Conservation (phyloP, 92 coral and sea anemone genomes). For the Bergia sp. region DNA sequence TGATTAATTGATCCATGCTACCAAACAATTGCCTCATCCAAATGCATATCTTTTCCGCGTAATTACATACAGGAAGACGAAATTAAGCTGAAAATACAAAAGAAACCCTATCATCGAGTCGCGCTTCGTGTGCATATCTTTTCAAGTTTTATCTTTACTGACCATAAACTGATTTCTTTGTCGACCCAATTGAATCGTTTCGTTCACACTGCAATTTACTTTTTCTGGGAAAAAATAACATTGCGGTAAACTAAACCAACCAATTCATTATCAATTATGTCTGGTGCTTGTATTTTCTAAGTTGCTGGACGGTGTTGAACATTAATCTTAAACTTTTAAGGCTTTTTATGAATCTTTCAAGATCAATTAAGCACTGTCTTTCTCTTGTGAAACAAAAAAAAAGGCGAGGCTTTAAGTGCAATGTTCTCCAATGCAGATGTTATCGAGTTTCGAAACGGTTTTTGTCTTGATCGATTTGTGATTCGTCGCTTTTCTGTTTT, state of each 20-base stretch:
- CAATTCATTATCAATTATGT: neutral
- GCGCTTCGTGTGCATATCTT: constrained; percentile 15
- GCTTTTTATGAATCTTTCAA: constrained; percentile 14
- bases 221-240: neutral
- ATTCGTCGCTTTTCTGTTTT: constrained; percentile 13
- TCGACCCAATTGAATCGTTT: constrained; percentile 11
- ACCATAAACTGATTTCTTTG: constrained; percentile 20
- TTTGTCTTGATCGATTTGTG: constrained; percentile 27
- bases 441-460: constrained; percentile 8
- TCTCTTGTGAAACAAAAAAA: neutral
- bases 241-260: constrained; percentile 13
- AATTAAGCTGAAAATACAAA: constrained; percentile 30
- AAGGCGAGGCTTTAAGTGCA: neutral
- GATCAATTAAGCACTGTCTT: constrained; percentile 6
- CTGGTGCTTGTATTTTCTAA: neutral
- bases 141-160: constrained; percentile 31
- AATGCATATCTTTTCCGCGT: constrained; percentile 22
- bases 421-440: constrained; percentile 2
- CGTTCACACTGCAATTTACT: constrained; percentile 2
- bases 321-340: constrained; percentile 23
- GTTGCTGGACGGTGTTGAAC: neutral
- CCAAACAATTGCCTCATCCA: constrained; percentile 32
- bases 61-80: constrained; percentile 38
- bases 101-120: constrained; percentile 27
- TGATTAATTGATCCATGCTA: constrained; percentile 29